Evolutionary conservation across 2,888 invertebrate genomes (phyloP).

Genomic region (Zaprionus obscuricornis): DNA sequence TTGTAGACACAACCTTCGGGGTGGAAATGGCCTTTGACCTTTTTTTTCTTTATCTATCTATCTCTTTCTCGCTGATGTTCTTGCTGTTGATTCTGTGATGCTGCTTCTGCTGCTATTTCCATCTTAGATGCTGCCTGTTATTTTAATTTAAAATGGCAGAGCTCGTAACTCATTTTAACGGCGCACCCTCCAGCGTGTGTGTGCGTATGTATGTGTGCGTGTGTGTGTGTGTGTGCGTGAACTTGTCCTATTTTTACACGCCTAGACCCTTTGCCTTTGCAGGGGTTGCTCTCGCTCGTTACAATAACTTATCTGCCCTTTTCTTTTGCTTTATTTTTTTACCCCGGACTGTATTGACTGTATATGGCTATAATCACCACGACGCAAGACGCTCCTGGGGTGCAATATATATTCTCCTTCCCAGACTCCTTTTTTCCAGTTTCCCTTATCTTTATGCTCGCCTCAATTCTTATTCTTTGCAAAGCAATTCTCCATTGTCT

Average conservation of each 20-base stretch:
- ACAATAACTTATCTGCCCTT: constrained; percentile 79
- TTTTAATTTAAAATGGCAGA: constrained; percentile 82
- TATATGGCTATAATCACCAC: constrained; percentile 59
- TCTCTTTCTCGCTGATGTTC: constrained; percentile 11
- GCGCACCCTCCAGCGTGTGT: constrained; percentile 61
- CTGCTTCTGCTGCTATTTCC: constrained; percentile 42
- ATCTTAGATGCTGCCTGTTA: constrained; percentile 66
- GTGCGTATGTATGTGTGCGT: constrained; percentile 30
- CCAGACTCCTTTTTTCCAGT: not conserved
- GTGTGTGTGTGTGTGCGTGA: constrained; percentile 43
- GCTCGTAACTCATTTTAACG: constrained; percentile 82
- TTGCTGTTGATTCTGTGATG: constrained; percentile 16
- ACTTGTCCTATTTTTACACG: constrained; percentile 77
- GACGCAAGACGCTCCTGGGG: constrained; percentile 78
- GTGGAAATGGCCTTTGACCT: constrained; percentile 76
- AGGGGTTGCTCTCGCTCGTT: constrained; percentile 72
- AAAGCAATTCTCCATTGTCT: constrained; percentile 66
- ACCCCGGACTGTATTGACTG: constrained; percentile 29
- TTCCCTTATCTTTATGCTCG: constrained; percentile 15
- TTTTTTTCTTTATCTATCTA: constrained; percentile 37
- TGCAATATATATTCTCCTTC: constrained; percentile 56
- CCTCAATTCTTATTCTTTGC: constrained; percentile 28
- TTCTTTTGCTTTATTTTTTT: constrained; percentile 31
- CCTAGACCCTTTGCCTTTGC: constrained; percentile 55
- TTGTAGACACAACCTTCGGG: constrained; percentile 58